These are phyloP conservation scores for Pyralis farinalis DNA, from an alignment of 2,888 invertebrate species.

Conservation along the genomic window DNA sequence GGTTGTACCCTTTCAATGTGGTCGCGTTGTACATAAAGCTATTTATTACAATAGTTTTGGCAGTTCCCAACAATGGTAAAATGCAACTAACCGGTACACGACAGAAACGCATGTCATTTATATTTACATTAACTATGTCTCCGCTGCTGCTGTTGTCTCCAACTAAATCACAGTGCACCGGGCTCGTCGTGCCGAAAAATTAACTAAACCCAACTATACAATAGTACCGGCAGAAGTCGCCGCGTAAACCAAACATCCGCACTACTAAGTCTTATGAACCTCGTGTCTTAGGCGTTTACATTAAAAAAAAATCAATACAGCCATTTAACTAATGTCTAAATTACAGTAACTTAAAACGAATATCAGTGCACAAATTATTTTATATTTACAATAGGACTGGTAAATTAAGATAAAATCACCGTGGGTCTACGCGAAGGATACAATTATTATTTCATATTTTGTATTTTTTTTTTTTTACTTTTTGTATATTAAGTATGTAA, in stretches of 20 bases:
- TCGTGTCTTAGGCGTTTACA: slow-evolving; percentile 47
- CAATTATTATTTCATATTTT: slow-evolving; percentile 37
- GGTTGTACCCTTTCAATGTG: slow-evolving; percentile 22
- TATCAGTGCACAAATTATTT: slow-evolving; percentile 73
- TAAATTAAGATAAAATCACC: slow-evolving; percentile 49
- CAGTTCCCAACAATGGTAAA: slow-evolving; percentile 78
- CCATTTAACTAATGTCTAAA: slow-evolving; percentile 59
- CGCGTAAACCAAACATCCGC: slow-evolving; percentile 41
- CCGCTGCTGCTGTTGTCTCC: slow-evolving; percentile 27
- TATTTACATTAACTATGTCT: slow-evolving; percentile 59
- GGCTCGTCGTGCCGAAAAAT: slow-evolving; percentile 30
- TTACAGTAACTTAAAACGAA: slow-evolving; percentile 61
- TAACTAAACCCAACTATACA: slow-evolving; percentile 52
- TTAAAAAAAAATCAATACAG: slow-evolving; percentile 60
- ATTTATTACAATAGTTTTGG: slow-evolving; percentile 76
- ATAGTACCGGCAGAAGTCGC: slow-evolving; percentile 29
- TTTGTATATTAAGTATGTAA: slow-evolving; percentile 49
- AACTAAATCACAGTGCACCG: slow-evolving; percentile 44
- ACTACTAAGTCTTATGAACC: slow-evolving; percentile 48
- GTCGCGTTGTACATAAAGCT: slow-evolving; percentile 40
- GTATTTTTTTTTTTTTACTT: slow-evolving; percentile 48
- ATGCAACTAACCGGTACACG: slow-evolving; percentile 67
- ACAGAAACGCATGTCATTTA: slow-evolving; percentile 61
- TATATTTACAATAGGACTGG: slow-evolving; percentile 67
- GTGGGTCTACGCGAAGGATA: slow-evolving; percentile 42